These are phyloP conservation scores for Prenolepis imparis DNA, from an alignment of 2,888 invertebrate genomes.

Conservation along the genomic window DNA sequence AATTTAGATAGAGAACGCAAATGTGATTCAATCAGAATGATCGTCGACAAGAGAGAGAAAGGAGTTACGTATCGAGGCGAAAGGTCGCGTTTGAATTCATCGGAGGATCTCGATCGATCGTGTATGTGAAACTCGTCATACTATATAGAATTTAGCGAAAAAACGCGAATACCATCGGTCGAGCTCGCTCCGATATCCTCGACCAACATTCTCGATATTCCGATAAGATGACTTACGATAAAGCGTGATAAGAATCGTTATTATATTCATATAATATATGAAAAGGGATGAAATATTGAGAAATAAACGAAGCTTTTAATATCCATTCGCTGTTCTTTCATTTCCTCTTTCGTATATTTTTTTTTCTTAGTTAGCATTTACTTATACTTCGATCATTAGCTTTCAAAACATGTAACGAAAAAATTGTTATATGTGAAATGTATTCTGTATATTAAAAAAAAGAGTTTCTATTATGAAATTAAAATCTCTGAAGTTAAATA, in stretches of 20 bases:
- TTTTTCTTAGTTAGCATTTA: not conserved
- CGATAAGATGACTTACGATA: constrained; percentile 73
- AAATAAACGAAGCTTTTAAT: constrained; percentile 81
- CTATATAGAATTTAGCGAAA: constrained; percentile 9
- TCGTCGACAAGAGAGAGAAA: constrained; percentile 35
- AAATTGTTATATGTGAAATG: not conserved
- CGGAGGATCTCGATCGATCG: constrained; percentile 35
- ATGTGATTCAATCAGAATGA: constrained; percentile 65
- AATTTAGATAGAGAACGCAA: constrained; percentile 67
- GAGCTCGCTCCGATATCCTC: constrained; percentile 46
- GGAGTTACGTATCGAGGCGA: constrained; percentile 33
- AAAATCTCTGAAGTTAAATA: not conserved
- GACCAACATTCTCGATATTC: constrained; percentile 62
- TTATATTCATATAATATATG: constrained; percentile 75
- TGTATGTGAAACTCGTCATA: not conserved
- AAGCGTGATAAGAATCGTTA: constrained; percentile 77
- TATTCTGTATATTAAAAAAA: not conserved
- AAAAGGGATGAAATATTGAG: constrained; percentile 68
- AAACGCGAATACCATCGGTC: constrained; percentile 45
- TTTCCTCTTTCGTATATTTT: not conserved
- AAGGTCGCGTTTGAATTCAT: constrained; percentile 50
- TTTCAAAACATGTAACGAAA: not conserved
- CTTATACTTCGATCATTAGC: not conserved
- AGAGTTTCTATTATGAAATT: not conserved
- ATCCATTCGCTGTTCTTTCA: constrained; percentile 60